Evolutionary conservation across 2,888 invertebrate species (phyloP), one percentile per base, ranked within the genome.

Genomic region (Aproaerema taeniolella): DNA sequence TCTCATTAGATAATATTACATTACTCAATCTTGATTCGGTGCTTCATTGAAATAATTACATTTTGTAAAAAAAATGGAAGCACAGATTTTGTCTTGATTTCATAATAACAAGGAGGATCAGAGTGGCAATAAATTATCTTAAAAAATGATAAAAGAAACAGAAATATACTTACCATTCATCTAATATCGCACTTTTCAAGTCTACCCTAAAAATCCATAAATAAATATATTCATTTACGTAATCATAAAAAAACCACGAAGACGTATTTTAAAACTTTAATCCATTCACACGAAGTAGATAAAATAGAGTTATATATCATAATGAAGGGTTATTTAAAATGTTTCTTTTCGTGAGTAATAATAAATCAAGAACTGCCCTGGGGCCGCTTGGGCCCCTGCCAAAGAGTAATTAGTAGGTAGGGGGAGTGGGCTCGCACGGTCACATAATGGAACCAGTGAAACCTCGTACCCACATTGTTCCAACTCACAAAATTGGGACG

Each of bases 371-470:
- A 57, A 56, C 60, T 59, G 56, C 66, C 65, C 65, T 50, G 51
- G 53, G 69, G 65, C 66, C 60, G 55, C 60, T 74, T 81, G 81
- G 82, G 66, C 45, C 55, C 60, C 60, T 67, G 82, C 82, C 81
- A 81, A 77, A 77, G 62, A 61, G 72, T 82, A 81, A 83, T 81
- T 82, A 83, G 76, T 74, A 67, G 64, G n/a, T n/a, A n/a, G n/a
- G n/a, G 61, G 60, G 60, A 66, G 60, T 61, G 65, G 67, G 65
- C 71, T 62, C 56, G 61, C 49, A 64, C 65, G 64, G 50, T 41
- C 50, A 28, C 71, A 72, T 76, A 74, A 76, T 74, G 69, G 69
- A 66, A 59, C 59, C 52, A 56, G 61, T 53, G 55, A 53, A 65
- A 61, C 61, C 55, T 41, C 53, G 46, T 29, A 39, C 61, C 61